Evolutionary conservation across 2,113 vertebrate species (phyloP).

Genomic region (Gallinago undulata): DNA sequence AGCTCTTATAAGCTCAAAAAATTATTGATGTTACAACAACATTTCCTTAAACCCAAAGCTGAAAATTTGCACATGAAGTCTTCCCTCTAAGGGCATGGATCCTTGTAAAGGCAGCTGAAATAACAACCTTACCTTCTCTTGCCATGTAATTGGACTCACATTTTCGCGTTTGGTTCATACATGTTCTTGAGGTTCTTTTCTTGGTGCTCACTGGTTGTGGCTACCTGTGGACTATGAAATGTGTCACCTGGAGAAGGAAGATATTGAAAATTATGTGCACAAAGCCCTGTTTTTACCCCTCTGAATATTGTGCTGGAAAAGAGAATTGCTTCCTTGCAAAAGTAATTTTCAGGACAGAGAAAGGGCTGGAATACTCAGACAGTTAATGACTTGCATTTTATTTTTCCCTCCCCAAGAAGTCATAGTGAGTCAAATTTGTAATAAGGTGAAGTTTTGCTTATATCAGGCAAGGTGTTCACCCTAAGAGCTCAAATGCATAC

Average conservation of each 20-base stretch:
- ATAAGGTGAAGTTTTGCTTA: not conserved
- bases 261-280: not conserved
- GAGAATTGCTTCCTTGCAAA: not conserved
- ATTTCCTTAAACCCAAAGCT: not conserved
- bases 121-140: not conserved
- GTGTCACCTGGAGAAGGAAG: not conserved
- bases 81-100: not conserved
- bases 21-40: rapidly evolving
- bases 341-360: not conserved
- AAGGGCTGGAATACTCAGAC: not conserved
- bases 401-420: not conserved
- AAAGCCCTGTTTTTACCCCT: not conserved
- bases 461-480: not conserved
- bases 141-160: not conserved
- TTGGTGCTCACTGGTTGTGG: not conserved
- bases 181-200: not conserved
- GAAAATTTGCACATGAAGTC: not conserved
- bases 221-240: rapidly evolving
- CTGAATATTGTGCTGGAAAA: not conserved
- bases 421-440: not conserved
- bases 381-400: not conserved
- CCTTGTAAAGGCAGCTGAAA: not conserved
- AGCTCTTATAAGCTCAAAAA: not conserved
- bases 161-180: not conserved
- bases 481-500: not conserved